These are phyloP conservation scores for Liolophura sinensis DNA, from an alignment of 1,140 invertebrate species.

Conservation along the genomic window DNA sequence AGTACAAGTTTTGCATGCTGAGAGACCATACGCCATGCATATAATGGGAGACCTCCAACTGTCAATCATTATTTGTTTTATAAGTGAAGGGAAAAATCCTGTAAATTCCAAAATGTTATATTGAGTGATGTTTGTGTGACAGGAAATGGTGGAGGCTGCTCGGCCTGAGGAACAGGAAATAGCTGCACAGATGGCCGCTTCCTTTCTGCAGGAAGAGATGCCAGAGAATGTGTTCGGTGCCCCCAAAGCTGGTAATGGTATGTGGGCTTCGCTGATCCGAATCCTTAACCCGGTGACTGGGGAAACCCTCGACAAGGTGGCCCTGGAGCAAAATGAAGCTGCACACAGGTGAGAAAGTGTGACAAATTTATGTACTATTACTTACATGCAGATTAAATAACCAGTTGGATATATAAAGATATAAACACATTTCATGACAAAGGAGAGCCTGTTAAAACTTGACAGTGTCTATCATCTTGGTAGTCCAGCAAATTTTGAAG, in stretches of 20 bases:
- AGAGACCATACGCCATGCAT: too few relatives aligned
- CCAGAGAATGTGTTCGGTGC: constrained; percentile 95
- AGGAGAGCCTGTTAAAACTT: too few relatives aligned
- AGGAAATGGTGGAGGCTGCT: constrained; percentile 95
- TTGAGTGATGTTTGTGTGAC: constrained; percentile 6
- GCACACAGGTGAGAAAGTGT: constrained; percentile 73
- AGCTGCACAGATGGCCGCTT: constrained; percentile 95
- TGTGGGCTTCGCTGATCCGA: constrained; percentile 95
- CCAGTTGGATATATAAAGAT: too few relatives aligned
- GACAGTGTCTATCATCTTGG: too few relatives aligned
- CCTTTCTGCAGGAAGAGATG: constrained; percentile 92
- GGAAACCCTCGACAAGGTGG: constrained; percentile 77
- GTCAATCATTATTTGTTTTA: too few relatives aligned
- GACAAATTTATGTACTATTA: background rate
- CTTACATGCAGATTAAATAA: background rate
- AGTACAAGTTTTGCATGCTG: too few relatives aligned
- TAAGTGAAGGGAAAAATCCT: too few relatives aligned
- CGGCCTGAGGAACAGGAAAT: constrained; percentile 94
- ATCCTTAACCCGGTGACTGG: constrained; percentile 89
- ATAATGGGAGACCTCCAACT: too few relatives aligned
- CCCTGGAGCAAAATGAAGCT: constrained; percentile 95
- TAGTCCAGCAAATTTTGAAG: too few relatives aligned
- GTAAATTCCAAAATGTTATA: too few relatives aligned
- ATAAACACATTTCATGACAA: too few relatives aligned
- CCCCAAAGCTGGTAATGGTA: constrained; percentile 91